A percentile compares a stretch with the other conserved stretches of the same genome.
phyloP scores from a whole-genome alignment of 2,113 vertebrate genomes.

The Mola mola region DNA sequence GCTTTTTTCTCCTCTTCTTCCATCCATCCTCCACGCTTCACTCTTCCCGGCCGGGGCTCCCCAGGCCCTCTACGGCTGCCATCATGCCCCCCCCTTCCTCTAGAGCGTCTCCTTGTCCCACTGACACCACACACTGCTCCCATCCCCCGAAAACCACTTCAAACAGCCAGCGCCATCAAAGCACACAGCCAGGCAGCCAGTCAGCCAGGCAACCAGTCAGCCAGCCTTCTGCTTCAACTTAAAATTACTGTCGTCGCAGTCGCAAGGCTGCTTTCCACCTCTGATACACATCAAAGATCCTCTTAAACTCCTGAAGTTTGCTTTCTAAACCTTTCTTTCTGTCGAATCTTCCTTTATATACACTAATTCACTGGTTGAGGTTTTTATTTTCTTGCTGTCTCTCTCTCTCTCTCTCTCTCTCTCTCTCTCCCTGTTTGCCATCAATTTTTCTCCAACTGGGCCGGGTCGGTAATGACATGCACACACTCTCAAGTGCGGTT shows the following conservation, averaged over 20 bases:
- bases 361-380: slow-evolving; percentile 70
- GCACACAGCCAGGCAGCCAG: slow-evolving; percentile 77
- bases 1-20: slow-evolving; percentile 25
- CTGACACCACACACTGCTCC: slow-evolving; percentile 85
- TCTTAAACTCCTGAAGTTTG: slow-evolving; percentile 80
- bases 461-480: slow-evolving; percentile 74
- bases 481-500: slow-evolving; percentile 63
- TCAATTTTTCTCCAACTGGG: slow-evolving; percentile 52
- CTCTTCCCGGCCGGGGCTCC: slow-evolving; percentile 39
- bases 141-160: slow-evolving; percentile 86
- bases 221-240: slow-evolving; percentile 86
- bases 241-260: slow-evolving; percentile 83
- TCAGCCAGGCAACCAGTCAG: slow-evolving; percentile 71
- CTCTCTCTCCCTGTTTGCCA: slow-evolving; percentile 38
- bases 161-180: slow-evolving; percentile 83
- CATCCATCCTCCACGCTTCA: slow-evolving; percentile 25
- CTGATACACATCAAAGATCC: slow-evolving; percentile 86
- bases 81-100: slow-evolving; percentile 47
- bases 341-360: slow-evolving; percentile 71
- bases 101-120: slow-evolving; percentile 74
- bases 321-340: slow-evolving; percentile 81
- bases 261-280: slow-evolving; percentile 78
- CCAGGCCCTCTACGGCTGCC: slow-evolving; percentile 60
- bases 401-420: slow-evolving; percentile 35
- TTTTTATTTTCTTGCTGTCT: slow-evolving; percentile 58